A percentile compares a stretch with the other conserved stretches of the same genome.
phyloP scores from a whole-genome alignment of 2,113 vertebrate species.

The Oenanthe oenanthe region DNA sequence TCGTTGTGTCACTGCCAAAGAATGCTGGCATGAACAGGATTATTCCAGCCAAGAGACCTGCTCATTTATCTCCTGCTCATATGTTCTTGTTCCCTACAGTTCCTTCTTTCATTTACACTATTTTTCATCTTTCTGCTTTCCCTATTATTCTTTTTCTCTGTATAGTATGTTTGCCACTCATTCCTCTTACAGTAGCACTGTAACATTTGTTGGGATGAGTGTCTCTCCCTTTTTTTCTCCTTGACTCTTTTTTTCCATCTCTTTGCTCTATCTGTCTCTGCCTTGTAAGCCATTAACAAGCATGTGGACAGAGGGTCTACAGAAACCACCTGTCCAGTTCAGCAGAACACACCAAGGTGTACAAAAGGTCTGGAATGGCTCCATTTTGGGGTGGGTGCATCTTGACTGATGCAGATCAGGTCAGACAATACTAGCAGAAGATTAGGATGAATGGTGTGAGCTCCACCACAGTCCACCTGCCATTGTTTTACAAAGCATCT shows the following conservation, averaged over 20 bases:
- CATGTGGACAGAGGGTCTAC: not conserved
- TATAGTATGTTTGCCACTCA: not conserved
- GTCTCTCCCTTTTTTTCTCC: not conserved
- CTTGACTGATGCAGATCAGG: not conserved
- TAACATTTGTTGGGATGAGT: not conserved
- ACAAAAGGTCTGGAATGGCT: not conserved
- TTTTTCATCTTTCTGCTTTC: not conserved
- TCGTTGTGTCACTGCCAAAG: conserved; percentile 9
- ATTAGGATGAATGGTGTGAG: not conserved
- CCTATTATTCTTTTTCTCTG: not conserved
- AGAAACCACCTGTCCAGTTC: not conserved
- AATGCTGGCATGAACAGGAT: not conserved
- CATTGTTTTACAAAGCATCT: not conserved
- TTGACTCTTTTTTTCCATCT: not conserved
- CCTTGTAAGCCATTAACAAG: not conserved
- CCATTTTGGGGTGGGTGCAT: not conserved
- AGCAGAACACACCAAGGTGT: not conserved
- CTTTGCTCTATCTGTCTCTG: not conserved
- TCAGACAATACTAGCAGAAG: not conserved
- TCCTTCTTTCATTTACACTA: not conserved
- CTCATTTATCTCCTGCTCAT: conserved; percentile 4
- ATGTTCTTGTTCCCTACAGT: not conserved
- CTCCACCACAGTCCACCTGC: not conserved
- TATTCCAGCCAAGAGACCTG: not conserved
- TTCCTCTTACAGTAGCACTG: not conserved